Evolutionary conservation across 2,797 vertebrate genomes (phyloP).

Genomic region (Silurus aristotelis): DNA sequence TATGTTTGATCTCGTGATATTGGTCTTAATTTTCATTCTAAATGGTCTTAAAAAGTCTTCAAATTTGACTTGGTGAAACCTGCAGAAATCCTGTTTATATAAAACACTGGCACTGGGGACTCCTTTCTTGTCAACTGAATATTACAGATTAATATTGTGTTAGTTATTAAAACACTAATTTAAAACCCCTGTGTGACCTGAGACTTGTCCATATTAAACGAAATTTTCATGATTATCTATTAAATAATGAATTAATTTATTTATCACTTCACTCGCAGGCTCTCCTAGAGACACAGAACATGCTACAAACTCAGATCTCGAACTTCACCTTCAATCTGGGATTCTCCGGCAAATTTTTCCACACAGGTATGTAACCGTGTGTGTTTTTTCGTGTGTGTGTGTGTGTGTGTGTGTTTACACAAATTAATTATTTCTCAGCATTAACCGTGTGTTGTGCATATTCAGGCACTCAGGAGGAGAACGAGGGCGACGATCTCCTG

Average conservation of each 20-base stretch:
- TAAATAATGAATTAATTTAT: background rate
- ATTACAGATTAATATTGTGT: too few species aligned
- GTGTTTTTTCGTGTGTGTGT: constrained; percentile 39
- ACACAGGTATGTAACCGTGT: constrained; percentile 84
- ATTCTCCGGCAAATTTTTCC: constrained; percentile 99
- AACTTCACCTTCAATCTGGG: constrained; percentile 99
- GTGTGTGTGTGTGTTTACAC: constrained; percentile 22
- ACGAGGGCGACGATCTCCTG: constrained; percentile 90
- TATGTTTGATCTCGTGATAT: too few species aligned
- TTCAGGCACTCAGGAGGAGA: constrained; percentile 86
- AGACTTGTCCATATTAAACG: background rate
- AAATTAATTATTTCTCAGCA: background rate
- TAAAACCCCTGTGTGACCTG: background rate
- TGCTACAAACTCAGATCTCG: constrained; percentile 92
- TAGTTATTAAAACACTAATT: too few species aligned
- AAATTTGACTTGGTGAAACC: too few species aligned
- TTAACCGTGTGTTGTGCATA: background rate
- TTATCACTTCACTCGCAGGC: constrained; percentile 70
- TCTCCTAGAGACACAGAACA: constrained; percentile 93
- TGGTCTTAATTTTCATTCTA: too few species aligned
- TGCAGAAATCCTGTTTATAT: too few species aligned
- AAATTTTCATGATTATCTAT: background rate
- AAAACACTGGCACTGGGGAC: too few species aligned
- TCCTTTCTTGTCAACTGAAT: too few species aligned
- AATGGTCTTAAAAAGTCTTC: too few species aligned